Evolutionary conservation across 2,113 vertebrate species (phyloP).

Genomic region (Myrmecobius fasciatus): DNA sequence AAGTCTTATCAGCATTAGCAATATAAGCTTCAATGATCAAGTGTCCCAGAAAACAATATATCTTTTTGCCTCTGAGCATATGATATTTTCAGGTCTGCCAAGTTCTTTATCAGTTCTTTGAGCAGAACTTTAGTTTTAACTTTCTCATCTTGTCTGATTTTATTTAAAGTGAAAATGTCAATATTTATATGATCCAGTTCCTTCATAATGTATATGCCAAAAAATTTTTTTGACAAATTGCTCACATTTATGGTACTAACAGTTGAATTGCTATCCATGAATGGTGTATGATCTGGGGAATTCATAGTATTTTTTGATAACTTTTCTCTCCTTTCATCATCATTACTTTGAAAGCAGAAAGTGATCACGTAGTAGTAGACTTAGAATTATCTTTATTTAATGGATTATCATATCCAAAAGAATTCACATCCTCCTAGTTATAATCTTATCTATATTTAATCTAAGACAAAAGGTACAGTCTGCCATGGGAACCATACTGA

Average conservation of each 20-base stretch:
- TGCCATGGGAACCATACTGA: neutral
- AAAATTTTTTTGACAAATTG: too few species aligned
- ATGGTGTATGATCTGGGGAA: neutral
- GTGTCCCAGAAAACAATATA: neutral
- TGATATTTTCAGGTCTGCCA: neutral
- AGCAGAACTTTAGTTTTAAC: too few species aligned
- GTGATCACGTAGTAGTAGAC: neutral
- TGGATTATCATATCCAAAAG: neutral
- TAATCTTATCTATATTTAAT: neutral
- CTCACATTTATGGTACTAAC: neutral
- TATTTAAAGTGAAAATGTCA: too few species aligned
- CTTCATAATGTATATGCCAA: too few species aligned
- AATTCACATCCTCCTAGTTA: neutral
- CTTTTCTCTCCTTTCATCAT: neutral
- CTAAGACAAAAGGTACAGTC: neutral
- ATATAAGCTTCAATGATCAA: neutral
- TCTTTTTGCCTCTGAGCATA: neutral
- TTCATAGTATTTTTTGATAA: neutral
- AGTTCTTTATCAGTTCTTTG: neutral
- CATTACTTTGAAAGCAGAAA: neutral
- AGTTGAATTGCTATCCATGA: neutral
- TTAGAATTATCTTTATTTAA: neutral
- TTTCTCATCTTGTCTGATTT: too few species aligned
- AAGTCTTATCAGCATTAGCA: neutral
- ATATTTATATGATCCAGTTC: too few species aligned